Base-by-base conservation (phyloP, 2,113 vertebrate species). In the Dicerorhinus sumatrensis region DNA sequence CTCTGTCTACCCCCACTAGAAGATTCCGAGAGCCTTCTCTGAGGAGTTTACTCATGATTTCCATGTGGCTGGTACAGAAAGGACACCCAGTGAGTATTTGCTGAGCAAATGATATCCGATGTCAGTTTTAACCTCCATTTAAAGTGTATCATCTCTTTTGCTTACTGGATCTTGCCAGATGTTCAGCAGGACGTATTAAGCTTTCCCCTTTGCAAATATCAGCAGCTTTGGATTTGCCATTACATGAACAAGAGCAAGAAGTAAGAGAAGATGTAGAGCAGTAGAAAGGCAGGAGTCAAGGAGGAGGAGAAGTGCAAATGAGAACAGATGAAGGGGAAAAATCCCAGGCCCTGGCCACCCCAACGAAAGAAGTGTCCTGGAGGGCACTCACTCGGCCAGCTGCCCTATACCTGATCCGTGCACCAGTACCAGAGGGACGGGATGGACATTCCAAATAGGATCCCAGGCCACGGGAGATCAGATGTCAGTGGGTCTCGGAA, bases 361-460 rank as follows among this genome's bases (percentile, higher is more conserved):
- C 8, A 8, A 29, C 42, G n/a, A 56, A 42, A 48, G 18, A 65
- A 39, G 81, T 1, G 1, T 3, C 18, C 4, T 0, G 0, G 2
- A 27, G 29, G 10, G 33, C 0, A 0, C 17, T 54, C 4, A 13
- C 46, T 23, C 29, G 2, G 36, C 11, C 67, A 9, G 73, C 5
- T 17, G 39, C 17, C 58, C 63, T 16, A 20, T 98, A 99, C 99
- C 99, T 99, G 99, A 67, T 99, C 99, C 0, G 99, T 99, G 92
- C 99, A 99, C 99, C 99, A 99, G 98, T 99, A 99, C 99, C 99
- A 99, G 95, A 99, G 99, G 56, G 99, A 99, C 0, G 99, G 99
- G 73, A 99, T 91, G 92, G 99, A 99, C 99, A 99, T 99, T 96
- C 99, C 99, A 62, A 99, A 96, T 85, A 99, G 63, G 33, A 99